Conservation (phyloP, 2,888 invertebrate genomes). For the Drepanosiphum platanoidis region DNA sequence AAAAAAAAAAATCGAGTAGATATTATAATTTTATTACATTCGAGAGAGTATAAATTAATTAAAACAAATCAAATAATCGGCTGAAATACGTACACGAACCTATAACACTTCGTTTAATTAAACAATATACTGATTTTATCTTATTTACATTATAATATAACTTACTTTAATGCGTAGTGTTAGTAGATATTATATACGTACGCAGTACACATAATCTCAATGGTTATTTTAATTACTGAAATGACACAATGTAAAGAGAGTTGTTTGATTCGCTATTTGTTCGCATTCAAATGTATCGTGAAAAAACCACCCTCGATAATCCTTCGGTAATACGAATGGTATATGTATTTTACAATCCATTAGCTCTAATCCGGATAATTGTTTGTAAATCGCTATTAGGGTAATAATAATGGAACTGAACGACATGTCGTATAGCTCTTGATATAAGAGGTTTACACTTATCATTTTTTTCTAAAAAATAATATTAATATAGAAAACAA, state of each 20-base stretch:
- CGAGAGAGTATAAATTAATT: no score
- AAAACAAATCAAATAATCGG: neutral
- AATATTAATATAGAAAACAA: no score
- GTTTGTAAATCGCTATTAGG: constrained; percentile 6
- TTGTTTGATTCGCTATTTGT: constrained; percentile 15
- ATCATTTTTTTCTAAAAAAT: no score
- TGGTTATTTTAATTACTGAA: constrained; percentile 21
- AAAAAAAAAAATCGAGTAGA: no score
- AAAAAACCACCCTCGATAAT: constrained; percentile 52
- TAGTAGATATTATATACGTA: neutral
- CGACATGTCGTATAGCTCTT: no score
- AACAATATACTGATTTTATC: neutral
- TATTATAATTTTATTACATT: no score
- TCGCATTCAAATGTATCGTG: neutral
- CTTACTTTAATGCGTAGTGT: no score
- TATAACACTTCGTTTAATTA: neutral
- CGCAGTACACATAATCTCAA: neutral
- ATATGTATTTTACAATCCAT: constrained; percentile 48
- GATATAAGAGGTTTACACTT: no score
- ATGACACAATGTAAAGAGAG: neutral
- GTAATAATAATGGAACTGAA: neutral
- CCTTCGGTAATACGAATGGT: neutral
- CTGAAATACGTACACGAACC: neutral
- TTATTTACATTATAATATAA: neutral
- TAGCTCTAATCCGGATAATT: constrained; percentile 58